These are phyloP conservation scores for Polypterus senegalus DNA, from an alignment of 2,113 vertebrate species.

Conservation along the genomic window DNA sequence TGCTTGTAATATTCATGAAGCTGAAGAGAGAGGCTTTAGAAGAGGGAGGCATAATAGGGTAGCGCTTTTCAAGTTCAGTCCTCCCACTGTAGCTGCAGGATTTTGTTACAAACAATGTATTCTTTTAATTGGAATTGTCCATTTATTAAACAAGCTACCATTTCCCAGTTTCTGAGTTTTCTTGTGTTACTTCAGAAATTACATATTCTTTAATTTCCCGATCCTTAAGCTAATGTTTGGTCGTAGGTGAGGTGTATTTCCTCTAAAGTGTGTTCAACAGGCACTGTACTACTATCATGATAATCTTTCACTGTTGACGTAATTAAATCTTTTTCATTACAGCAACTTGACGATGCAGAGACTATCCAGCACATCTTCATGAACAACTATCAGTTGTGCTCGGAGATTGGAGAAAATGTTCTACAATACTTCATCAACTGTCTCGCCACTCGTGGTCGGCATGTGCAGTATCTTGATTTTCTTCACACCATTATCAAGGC, in stretches of 20 bases:
- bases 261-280: no score
- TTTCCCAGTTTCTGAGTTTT: no score
- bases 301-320: no score
- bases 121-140: no score
- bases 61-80: background rate
- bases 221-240: background rate
- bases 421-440: constrained; percentile 94
- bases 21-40: background rate
- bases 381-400: constrained; percentile 93
- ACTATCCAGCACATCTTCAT: constrained; percentile 95
- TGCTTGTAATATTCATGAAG: background rate
- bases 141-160: no score
- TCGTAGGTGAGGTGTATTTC: background rate
- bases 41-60: background rate
- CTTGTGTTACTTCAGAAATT: no score
- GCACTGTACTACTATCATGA: no score
- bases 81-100: background rate
- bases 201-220: no score
- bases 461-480: constrained; percentile 94
- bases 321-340: background rate
- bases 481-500: constrained; percentile 97
- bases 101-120: no score
- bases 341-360: constrained; percentile 80
- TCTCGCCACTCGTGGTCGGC: constrained; percentile 86
- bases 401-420: constrained; percentile 76